Base-by-base conservation (phyloP, 2,888 invertebrate genomes). In the Lysandra bellargus region DNA sequence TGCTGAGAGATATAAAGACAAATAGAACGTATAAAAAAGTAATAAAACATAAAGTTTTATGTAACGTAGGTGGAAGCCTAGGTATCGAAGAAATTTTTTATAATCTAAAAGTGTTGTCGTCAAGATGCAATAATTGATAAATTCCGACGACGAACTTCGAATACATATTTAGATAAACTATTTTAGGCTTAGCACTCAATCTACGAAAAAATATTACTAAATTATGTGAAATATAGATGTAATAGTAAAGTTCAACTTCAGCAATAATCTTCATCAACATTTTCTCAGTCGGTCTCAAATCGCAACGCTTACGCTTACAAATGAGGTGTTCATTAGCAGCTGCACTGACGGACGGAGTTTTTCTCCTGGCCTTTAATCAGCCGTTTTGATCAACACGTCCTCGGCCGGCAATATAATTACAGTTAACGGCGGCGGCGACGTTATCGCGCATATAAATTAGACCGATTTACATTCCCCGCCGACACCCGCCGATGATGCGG, bases 401-500 rank as follows among this genome's bases (percentile, higher is more conserved):
- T 92, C 92, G 91, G 91, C 89, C 88, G 89, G 92, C 91, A 93
- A 93, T 93, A 94, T 94, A 93, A 94, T 94, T 94, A 94, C 93
- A 92, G 92, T 92, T 93, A 93, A 93, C 94, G 93, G 93, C 93
- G 91, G 91, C 91, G 91, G 90, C 89, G 93, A 93, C 93, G 93
- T 93, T 94, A 94, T 94, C 94, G 91, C 89, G 88, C 90, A 92
- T 93, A 93, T 94, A 94, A 94, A 94, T 94, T 94, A 94, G 92
- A 90, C 87, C 92, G 93, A 93, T 94, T 94, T 94, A 93, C 94
- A 94, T 94, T 93, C 91, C 91, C 90, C 91, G 91, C 86, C 90
- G 93, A 90, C 92, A 92, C 93, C 91, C 88, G 89, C 90, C 92
- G 92, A 88, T 90, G 93, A 93, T 92, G 91, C 91, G 90, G 89